Evolutionary conservation across 1,140 invertebrate species (phyloP), one percentile per base, ranked within the genome.

Genomic region (Leptonema lineaticorne): DNA sequence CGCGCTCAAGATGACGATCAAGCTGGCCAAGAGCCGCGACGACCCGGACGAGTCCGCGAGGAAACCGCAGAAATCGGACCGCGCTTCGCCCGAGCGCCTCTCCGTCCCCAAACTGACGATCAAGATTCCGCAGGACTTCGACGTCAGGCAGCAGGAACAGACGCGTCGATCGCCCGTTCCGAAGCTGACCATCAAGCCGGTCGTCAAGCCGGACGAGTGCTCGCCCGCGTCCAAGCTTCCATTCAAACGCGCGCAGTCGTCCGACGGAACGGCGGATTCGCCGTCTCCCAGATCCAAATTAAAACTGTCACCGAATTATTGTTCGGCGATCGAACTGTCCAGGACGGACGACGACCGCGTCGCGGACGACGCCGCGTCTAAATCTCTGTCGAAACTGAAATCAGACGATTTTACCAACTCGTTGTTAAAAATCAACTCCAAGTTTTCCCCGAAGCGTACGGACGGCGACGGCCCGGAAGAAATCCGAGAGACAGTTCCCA

Each of bases 71-170:
- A 60, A 5, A 27, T 53, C 11, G 66, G 60, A 75, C 78, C 79
- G 64, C 30, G 77, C 76, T 73, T 28, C 46, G 18, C 48, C 46
- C 28, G 79, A 81, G 56, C 71, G 62, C 63, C 29, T 67, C 30
- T 75, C 78, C 75, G 76, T 82, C 68, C 80, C 80, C 69, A 83
- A 82, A 77, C 78, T 82, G 57, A 81, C 79, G 16, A 81, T 82
- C 64, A 83, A 71, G 33, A 71, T 71, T 41, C 70, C 70, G n/a
- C 66, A 27, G 58, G 60, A 74, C 24, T 22, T n/a, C 45, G 41
- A 60, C 1, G n/a, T n/a, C n/a, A 60, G 22, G 20, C 33, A 11
- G 2, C 9, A 6, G 20, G 37, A 24, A 22, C 50, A 46, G 27
- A 27, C 2, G 11, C 41, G 33, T n/a, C 37, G 33, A 28, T 18